Conservation (phyloP, 2,797 vertebrate genomes). For the Gadopsis marmoratus region DNA sequence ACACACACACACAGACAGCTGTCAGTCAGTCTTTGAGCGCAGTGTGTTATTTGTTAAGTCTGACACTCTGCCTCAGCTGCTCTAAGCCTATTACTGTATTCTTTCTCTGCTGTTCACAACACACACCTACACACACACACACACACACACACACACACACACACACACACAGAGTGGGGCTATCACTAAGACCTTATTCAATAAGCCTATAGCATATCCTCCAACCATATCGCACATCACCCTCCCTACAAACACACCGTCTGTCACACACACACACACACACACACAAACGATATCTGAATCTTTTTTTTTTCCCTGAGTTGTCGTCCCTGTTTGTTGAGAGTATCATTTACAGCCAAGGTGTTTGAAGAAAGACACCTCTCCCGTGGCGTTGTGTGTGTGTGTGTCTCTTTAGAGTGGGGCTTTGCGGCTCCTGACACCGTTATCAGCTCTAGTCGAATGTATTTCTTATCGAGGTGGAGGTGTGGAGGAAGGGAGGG, state of each 20-base stretch:
- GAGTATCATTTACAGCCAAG: constrained; percentile 94
- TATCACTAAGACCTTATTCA: constrained; percentile 81
- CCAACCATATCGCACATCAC: constrained; percentile 76
- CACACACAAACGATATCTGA: constrained; percentile 61
- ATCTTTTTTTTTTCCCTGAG: constrained; percentile 67
- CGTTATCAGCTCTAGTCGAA: constrained; percentile 99
- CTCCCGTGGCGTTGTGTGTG: constrained; percentile 82
- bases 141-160: constrained; percentile 49
- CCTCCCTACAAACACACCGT: constrained; percentile 69
- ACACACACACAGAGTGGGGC: constrained; percentile 46
- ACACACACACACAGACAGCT: constrained; percentile 55
- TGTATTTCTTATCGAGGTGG: constrained; percentile 97
- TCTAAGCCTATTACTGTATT: constrained; percentile 82
- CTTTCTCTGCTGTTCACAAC: constrained; percentile 74
- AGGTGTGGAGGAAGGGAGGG: constrained; percentile 83
- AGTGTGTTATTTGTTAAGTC: constrained; percentile 68
- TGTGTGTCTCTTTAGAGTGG: constrained; percentile 87
- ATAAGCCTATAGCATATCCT: constrained; percentile 81
- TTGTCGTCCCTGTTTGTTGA: constrained; percentile 88
- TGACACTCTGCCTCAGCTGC: constrained; percentile 68
- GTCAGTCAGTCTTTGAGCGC: constrained; percentile 71
- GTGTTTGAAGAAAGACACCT: constrained; percentile 85
- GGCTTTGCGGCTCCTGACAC: constrained; percentile 91
- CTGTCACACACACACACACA: constrained; percentile 27
- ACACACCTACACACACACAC: constrained; percentile 64